Conservation (phyloP, 2,113 vertebrate species). For the Diadophis punctatus region DNA sequence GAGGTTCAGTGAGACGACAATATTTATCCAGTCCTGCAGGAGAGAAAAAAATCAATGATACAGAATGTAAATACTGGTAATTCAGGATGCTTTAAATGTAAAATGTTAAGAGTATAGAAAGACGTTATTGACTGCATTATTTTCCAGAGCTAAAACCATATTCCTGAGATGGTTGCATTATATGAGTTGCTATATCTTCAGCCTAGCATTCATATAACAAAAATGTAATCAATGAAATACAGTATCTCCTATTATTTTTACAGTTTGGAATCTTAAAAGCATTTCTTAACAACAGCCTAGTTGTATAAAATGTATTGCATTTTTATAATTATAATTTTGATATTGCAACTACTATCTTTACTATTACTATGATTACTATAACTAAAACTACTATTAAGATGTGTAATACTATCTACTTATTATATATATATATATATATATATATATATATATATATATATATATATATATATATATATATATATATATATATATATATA, state of each 20-base stretch:
- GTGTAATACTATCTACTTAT: too few species aligned
- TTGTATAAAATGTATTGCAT: not conserved
- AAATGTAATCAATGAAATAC: not conserved
- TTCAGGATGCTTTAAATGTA: not conserved
- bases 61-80: not conserved
- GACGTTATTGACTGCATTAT: not conserved
- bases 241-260: not conserved
- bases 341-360: too few species aligned
- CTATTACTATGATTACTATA: too few species aligned
- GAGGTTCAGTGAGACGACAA: conserved; percentile 88
- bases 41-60: not conserved
- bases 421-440: too few species aligned
- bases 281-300: not conserved
- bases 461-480: too few species aligned
- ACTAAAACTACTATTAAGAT: too few species aligned
- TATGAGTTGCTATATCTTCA: not conserved
- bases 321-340: not conserved
- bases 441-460: too few species aligned
- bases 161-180: not conserved
- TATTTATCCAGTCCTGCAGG: conserved; percentile 90
- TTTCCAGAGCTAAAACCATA: not conserved
- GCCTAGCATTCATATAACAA: not conserved
- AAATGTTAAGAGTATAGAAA: not conserved
- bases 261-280: not conserved
- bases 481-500: too few species aligned